phyloP scores from a whole-genome alignment of 2,113 vertebrate species.

The Dissostichus mawsoni region DNA sequence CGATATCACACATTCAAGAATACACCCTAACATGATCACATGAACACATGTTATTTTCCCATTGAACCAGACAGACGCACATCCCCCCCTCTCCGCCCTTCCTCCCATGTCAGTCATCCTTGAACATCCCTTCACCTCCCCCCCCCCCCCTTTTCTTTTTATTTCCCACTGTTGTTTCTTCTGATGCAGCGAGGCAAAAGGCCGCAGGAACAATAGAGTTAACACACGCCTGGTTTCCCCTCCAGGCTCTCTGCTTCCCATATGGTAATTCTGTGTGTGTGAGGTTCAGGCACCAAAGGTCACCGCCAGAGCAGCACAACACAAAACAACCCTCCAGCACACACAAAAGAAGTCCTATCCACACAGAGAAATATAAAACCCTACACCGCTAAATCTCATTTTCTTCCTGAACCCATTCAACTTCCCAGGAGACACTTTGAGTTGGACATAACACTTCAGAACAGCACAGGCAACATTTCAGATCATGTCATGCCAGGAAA shows the following conservation, averaged over 20 bases:
- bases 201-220: constrained; percentile 72
- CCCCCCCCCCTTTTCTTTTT: constrained; percentile 5
- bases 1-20: constrained; percentile 27
- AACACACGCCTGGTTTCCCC: constrained; percentile 66
- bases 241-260: constrained; percentile 65
- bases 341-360: not conserved
- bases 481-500: not conserved
- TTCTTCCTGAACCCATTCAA: not conserved
- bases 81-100: not conserved
- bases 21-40: constrained; percentile 39
- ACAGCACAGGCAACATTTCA: not conserved
- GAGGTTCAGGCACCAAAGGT: constrained; percentile 31
- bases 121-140: constrained; percentile 5
- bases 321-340: not conserved
- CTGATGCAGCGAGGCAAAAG: constrained; percentile 57
- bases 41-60: constrained; percentile 57
- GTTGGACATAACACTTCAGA: not conserved
- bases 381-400: not conserved
- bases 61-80: constrained; percentile 38
- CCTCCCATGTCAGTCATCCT: constrained; percentile 14
- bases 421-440: not conserved
- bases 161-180: constrained; percentile 28
- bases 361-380: not conserved
- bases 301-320: constrained; percentile 28
- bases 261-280: constrained; percentile 57